Evolutionary conservation across 2,113 vertebrate species (phyloP).

Genomic region (Aegithalos caudatus): DNA sequence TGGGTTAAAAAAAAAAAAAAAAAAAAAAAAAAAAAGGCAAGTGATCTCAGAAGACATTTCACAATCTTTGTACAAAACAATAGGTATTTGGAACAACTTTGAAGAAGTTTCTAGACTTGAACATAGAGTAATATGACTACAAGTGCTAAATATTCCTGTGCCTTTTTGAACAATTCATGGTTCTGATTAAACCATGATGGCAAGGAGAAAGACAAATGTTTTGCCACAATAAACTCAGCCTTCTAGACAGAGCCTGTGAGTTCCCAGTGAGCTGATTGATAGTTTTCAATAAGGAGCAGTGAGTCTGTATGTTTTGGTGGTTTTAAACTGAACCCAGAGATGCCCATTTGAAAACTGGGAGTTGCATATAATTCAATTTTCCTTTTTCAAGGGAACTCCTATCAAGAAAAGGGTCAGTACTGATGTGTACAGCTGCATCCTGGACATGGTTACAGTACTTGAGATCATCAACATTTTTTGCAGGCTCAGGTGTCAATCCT

Average conservation of each 20-base stretch:
- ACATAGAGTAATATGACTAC: background rate
- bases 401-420: background rate
- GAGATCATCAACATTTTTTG: background rate
- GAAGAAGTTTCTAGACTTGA: background rate
- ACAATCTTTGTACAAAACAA: background rate
- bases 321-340: background rate
- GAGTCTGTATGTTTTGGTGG: background rate
- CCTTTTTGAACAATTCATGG: background rate
- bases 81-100: background rate
- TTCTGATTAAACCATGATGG: background rate
- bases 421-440: background rate
- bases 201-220: background rate
- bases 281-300: background rate
- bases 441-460: background rate
- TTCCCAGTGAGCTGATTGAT: background rate
- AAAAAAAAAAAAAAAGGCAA: background rate
- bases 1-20: background rate
- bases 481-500: background rate
- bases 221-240: background rate
- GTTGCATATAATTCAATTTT: background rate
- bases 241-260: background rate
- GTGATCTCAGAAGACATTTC: background rate
- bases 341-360: background rate
- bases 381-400: background rate
- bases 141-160: background rate